Conservation (phyloP, 2,797 vertebrate genomes). For the Aotus griseimembra region DNA sequence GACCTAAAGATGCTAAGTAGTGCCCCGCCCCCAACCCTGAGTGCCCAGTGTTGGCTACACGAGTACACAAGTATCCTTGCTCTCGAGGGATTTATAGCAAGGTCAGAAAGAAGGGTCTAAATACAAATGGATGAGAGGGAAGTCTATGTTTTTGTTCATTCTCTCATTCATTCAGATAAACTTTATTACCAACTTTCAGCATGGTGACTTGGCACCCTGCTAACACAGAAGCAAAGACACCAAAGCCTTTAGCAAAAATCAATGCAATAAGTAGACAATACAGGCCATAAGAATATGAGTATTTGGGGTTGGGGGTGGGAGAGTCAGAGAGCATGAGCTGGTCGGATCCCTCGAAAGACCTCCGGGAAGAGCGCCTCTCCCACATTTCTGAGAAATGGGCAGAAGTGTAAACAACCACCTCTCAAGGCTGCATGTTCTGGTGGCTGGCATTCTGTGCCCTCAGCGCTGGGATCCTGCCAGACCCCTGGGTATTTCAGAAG, state of each 20-base stretch:
- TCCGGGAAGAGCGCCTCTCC: neutral
- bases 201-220: neutral
- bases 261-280: fast-evolving
- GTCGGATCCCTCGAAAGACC: neutral
- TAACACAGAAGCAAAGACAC: neutral
- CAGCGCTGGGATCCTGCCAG: neutral
- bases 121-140: neutral
- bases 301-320: neutral
- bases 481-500: neutral
- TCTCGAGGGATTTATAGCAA: neutral
- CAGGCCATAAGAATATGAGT: fast-evolving
- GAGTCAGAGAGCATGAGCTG: neutral
- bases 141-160: neutral
- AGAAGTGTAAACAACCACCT: neutral
- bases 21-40: neutral
- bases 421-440: fast-evolving
- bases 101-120: neutral
- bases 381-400: neutral
- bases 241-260: neutral
- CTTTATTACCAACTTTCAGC: neutral
- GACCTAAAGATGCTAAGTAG: neutral
- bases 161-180: neutral
- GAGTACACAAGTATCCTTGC: neutral
- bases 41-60: neutral
- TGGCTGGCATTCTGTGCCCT: fast-evolving